Conservation (phyloP, 2,797 vertebrate genomes). For the Odontamblyopus lacepedii region DNA sequence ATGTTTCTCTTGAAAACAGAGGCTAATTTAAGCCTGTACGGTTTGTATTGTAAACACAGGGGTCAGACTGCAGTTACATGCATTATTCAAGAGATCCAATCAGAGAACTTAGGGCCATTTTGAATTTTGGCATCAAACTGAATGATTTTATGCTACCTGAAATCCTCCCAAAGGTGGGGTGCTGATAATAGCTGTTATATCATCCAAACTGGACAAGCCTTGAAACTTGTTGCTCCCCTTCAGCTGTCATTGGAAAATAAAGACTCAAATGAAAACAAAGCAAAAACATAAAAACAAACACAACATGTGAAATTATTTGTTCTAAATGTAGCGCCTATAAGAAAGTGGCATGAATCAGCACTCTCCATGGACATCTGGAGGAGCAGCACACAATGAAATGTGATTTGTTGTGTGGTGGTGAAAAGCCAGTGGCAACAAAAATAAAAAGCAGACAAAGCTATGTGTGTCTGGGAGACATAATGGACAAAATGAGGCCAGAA, state of each 20-base stretch:
- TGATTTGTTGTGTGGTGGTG: slow-evolving; percentile 56
- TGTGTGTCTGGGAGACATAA: slow-evolving; percentile 56
- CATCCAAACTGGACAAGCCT: slow-evolving; percentile 83
- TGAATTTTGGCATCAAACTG: slow-evolving; percentile 30
- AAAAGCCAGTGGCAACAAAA: slow-evolving; percentile 58
- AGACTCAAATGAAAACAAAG: slow-evolving; percentile 59
- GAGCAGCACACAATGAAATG: slow-evolving; percentile 51
- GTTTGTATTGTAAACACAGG: slow-evolving; percentile 12
- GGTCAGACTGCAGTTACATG: slow-evolving; percentile 6
- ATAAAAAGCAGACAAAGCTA: slow-evolving; percentile 58
- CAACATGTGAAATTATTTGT: slow-evolving; percentile 20
- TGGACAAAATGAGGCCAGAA: slow-evolving; percentile 59
- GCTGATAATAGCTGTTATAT: slow-evolving; percentile 83
- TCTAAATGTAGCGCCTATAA: slow-evolving; percentile 2
- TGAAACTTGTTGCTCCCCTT: slow-evolving; percentile 79
- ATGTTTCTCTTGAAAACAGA: slow-evolving; percentile 21
- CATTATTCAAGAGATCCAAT: slow-evolving; percentile 10
- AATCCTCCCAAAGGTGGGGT: slow-evolving; percentile 85
- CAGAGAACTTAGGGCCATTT: slow-evolving; percentile 11
- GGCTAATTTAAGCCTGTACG: slow-evolving; percentile 4
- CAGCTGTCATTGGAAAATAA: slow-evolving; percentile 70
- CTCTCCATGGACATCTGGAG: slow-evolving; percentile 28
- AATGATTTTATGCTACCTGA: slow-evolving; percentile 81
- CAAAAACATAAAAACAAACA: slow-evolving; percentile 21
- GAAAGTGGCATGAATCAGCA: slow-evolving; percentile 11